Evolutionary conservation across 1,140 invertebrate species (phyloP).

Genomic region (Nebria ingens): DNA sequence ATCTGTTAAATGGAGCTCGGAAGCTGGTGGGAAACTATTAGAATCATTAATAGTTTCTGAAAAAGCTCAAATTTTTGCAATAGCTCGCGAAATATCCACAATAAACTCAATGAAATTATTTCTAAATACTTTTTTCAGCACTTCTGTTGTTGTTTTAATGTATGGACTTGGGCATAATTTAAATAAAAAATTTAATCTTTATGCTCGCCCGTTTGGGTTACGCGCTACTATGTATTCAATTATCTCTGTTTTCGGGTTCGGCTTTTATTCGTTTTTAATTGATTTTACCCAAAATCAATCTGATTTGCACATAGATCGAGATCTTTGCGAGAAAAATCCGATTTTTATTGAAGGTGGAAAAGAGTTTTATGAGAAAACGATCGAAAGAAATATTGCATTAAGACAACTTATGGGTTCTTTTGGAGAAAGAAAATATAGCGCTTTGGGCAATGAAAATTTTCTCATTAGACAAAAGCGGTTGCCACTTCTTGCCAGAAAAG

Average conservation of each 20-base stretch:
- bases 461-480: slow-evolving; percentile 49
- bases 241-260: slow-evolving; percentile 43
- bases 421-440: slow-evolving; percentile 47
- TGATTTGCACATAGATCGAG: slow-evolving; percentile 50
- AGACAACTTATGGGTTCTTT: slow-evolving; percentile 49
- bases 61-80: slow-evolving; percentile 64
- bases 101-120: slow-evolving; percentile 43
- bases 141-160: slow-evolving; percentile 34
- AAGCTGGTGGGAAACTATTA: slow-evolving; percentile 46
- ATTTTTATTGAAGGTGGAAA: slow-evolving; percentile 59
- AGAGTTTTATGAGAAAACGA: slow-evolving; percentile 61
- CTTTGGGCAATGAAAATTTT: slow-evolving; percentile 56
- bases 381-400: slow-evolving; percentile 61
- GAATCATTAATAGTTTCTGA: slow-evolving; percentile 57
- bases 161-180: slow-evolving; percentile 40
- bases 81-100: slow-evolving; percentile 58
- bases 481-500: slow-evolving; percentile 50
- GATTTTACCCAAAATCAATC: slow-evolving; percentile 48
- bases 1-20: slow-evolving; percentile 47
- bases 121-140: slow-evolving; percentile 40
- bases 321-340: slow-evolving; percentile 43
- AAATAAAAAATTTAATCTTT: slow-evolving; percentile 45
- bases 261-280: slow-evolving; percentile 50
- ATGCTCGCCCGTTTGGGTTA: slow-evolving; percentile 36
- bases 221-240: slow-evolving; percentile 46